Evolutionary conservation across 2,888 invertebrate species (phyloP).

Genomic region (Dinocampus coccinellae): DNA sequence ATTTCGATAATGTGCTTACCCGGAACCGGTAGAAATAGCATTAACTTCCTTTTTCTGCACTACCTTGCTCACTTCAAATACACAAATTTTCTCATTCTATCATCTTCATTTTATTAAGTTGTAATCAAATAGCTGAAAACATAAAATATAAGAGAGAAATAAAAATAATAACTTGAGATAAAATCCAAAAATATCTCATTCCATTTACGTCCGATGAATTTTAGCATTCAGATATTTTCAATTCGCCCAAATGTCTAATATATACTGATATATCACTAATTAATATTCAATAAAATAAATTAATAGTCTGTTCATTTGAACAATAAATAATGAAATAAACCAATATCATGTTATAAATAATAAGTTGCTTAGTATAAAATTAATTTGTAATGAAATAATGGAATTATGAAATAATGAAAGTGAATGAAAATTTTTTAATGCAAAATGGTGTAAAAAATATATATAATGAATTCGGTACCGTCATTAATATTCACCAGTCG

Average conservation of each 20-base stretch:
- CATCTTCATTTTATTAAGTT: not conserved
- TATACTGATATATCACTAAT: no score
- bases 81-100: not conserved
- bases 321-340: not conserved
- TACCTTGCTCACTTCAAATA: not conserved
- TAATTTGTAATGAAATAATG: not conserved
- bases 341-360: not conserved
- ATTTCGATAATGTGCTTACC: constrained; percentile 33
- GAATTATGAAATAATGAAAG: not conserved
- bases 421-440: not conserved
- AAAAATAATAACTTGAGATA: not conserved
- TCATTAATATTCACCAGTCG: not conserved
- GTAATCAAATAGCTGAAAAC: not conserved
- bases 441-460: not conserved
- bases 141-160: not conserved
- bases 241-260: no score
- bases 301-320: not conserved
- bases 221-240: no score
- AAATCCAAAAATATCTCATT: not conserved
- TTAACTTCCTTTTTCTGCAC: constrained; percentile 11
- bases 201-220: no score
- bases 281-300: not conserved
- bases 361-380: no score
- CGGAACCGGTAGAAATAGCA: constrained; percentile 14
- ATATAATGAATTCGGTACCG: not conserved